Evolutionary conservation across 2,888 invertebrate species (phyloP).

Genomic region (Euproctis similis): DNA sequence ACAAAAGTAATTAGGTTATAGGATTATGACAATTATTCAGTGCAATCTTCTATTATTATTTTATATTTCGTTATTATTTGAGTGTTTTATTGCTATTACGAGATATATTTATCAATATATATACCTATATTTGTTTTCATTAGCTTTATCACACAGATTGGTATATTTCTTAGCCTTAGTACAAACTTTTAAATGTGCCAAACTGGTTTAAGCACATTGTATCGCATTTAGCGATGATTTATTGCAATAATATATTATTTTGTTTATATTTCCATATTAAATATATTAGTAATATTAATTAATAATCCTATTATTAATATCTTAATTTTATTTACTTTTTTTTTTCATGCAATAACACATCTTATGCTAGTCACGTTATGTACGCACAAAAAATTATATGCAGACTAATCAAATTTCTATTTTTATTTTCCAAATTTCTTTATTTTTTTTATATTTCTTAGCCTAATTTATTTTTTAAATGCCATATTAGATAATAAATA

Average conservation of each 20-base stretch:
- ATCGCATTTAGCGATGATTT: slow-evolving; percentile 56
- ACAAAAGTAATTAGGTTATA: slow-evolving; percentile 63
- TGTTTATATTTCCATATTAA: slow-evolving; percentile 48
- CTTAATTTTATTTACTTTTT: slow-evolving; percentile 37
- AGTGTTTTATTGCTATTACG: slow-evolving; percentile 39
- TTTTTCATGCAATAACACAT: slow-evolving; percentile 70
- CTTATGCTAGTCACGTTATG: slow-evolving; percentile 72
- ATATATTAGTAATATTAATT: slow-evolving; percentile 24
- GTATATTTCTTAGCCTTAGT: slow-evolving; percentile 67
- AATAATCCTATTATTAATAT: slow-evolving; percentile 33
- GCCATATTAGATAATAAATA: slow-evolving; percentile 69
- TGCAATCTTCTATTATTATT: slow-evolving; percentile 65
- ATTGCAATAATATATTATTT: slow-evolving; percentile 41
- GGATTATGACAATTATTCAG: slow-evolving; percentile 48
- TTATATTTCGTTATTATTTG: slow-evolving; percentile 52
- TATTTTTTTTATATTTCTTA: slow-evolving; percentile 30
- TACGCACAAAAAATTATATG: slow-evolving; percentile 65
- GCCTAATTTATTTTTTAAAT: slow-evolving; percentile 48
- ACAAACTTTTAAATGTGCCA: slow-evolving; percentile 70
- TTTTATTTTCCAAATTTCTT: slow-evolving; percentile 23
- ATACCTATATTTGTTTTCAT: slow-evolving; percentile 60
- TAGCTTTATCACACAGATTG: slow-evolving; percentile 57
- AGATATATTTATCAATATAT: too few relatives aligned
- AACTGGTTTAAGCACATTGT: slow-evolving; percentile 58
- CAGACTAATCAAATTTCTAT: slow-evolving; percentile 28